Base-by-base conservation (phyloP, 2,888 invertebrate genomes). In the Ormia ochracea region DNA sequence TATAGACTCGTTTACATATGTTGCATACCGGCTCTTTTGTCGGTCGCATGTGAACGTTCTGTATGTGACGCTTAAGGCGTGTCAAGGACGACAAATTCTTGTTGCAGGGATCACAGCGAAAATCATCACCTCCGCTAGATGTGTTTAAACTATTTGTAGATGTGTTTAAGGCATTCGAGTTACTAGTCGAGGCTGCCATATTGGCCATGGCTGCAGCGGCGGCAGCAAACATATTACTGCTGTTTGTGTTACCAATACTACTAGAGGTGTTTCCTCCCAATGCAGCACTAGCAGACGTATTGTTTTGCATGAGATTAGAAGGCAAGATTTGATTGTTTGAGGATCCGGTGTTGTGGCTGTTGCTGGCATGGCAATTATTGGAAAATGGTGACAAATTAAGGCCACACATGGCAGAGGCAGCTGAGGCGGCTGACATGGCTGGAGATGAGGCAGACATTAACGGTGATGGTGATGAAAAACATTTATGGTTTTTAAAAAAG, bases 101-200 rank as follows among this genome's bases (percentile, higher is more conserved):
- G 93, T 95, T 95, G 94, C 95, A 96, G 87, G 95, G 95, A 92
- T 95, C 95, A 92, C 95, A 96, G 91, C 95, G 93, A 93, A 95
- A 95, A 92, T 95, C 95, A 91, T 95, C 95, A 91, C 93, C 94
- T 78, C 89, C 88, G 72, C 87, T 86, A 2, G 85, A 83, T 3
- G 88, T 84, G 56, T 85, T 87, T 36, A 86, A 54, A 5, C 82
- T 84, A 73, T 85, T 84, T 23, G 84, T 83, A 17, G 86, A 84
- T 36, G 85, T 86, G 68, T 86, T 85, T 45, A 85, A 76, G 69
- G 84, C 82, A 81, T 81, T 84, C 59, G 78, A 61, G 59, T 78
- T 81, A 61, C 81, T 77, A 38, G 86, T 85, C 36, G 85, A 85
- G 66, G 85, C 84, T 3, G 88, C 88, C 84, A 87, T 86, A 45